phyloP scores from a whole-genome alignment of 2,113 vertebrate species.

The Epinephelus lanceolatus region DNA sequence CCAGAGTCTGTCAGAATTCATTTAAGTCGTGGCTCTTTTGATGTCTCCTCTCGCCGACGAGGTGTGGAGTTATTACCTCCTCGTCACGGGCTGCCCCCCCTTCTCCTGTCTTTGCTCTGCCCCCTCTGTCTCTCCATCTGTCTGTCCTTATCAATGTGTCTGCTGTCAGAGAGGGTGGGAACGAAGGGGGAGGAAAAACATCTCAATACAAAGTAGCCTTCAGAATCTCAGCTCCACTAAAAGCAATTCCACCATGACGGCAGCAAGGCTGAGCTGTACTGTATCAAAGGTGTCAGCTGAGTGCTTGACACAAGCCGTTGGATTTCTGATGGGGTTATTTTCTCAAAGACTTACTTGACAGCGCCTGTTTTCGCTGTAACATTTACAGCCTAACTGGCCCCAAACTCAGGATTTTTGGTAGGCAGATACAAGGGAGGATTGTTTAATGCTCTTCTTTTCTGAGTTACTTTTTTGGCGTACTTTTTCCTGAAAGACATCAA shows the following conservation, averaged over 20 bases:
- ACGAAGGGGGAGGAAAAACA: slow-evolving; percentile 45
- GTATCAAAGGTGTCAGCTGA: slow-evolving; percentile 65
- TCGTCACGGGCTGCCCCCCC: slow-evolving; percentile 16
- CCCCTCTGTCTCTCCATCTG: slow-evolving; percentile 45
- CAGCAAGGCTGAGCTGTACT: slow-evolving; percentile 45
- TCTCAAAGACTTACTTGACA: slow-evolving; percentile 52
- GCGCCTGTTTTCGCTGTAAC: slow-evolving; percentile 19
- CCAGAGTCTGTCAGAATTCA: slow-evolving; percentile 69
- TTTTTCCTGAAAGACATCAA: not conserved
- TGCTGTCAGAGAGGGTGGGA: slow-evolving; percentile 39
- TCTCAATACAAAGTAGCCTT: slow-evolving; percentile 71
- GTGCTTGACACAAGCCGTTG: slow-evolving; percentile 57
- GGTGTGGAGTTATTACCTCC: slow-evolving; percentile 69
- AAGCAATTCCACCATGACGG: slow-evolving; percentile 54
- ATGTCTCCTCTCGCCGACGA: slow-evolving; percentile 53
- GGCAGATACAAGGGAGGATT: not conserved
- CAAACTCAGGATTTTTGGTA: slow-evolving; percentile 11
- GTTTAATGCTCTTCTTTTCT: not conserved
- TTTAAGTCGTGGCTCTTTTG: slow-evolving; percentile 64
- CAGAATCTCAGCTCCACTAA: slow-evolving; percentile 48
- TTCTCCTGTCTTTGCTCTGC: not conserved
- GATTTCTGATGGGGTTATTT: slow-evolving; percentile 70
- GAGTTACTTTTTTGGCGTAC: not conserved
- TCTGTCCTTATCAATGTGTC: slow-evolving; percentile 55
- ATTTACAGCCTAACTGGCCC: slow-evolving; percentile 29